phyloP scores from a whole-genome alignment of 2,797 vertebrate species.

The Paguma larvata region DNA sequence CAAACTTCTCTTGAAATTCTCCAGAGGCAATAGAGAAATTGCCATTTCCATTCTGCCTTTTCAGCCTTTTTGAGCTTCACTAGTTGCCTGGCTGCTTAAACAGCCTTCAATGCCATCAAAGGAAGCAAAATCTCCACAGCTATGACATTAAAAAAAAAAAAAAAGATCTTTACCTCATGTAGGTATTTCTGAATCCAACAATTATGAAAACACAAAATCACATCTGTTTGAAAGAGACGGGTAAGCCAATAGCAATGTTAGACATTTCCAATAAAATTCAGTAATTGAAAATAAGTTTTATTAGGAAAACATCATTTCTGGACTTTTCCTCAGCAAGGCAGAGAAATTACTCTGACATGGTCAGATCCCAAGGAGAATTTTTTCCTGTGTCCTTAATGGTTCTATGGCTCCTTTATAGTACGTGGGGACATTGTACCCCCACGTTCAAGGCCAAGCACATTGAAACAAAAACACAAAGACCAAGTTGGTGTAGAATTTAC shows the following conservation, averaged over 20 bases:
- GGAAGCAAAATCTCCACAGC: slow-evolving; percentile 61
- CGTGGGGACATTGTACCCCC: background rate
- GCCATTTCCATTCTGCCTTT: slow-evolving; percentile 42
- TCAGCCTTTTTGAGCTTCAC: slow-evolving; percentile 45
- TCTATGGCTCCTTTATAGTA: slow-evolving; percentile 58
- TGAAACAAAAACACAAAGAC: slow-evolving; percentile 58
- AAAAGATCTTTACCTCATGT: slow-evolving; percentile 73
- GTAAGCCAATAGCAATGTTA: slow-evolving; percentile 76
- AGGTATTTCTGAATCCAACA: slow-evolving; percentile 78
- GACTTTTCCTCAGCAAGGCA: slow-evolving; percentile 48
- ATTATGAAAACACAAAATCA: slow-evolving; percentile 81
- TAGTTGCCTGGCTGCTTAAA: slow-evolving; percentile 53
- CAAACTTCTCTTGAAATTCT: slow-evolving; percentile 45
- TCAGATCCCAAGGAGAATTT: slow-evolving; percentile 53
- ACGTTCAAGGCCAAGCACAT: background rate
- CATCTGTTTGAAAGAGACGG: slow-evolving; percentile 74
- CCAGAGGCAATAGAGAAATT: slow-evolving; percentile 55
- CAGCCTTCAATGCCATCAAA: slow-evolving; percentile 63
- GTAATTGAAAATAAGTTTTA: slow-evolving; percentile 83
- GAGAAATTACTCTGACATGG: slow-evolving; percentile 53
- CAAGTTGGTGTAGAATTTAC: slow-evolving; percentile 37
- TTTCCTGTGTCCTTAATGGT: background rate
- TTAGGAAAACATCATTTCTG: slow-evolving; percentile 79
- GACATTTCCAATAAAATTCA: slow-evolving; percentile 79
- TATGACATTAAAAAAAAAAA: slow-evolving; percentile 70